These are phyloP conservation scores for Diaphora mendica DNA, from an alignment of 2,888 invertebrate species.

Conservation along the genomic window DNA sequence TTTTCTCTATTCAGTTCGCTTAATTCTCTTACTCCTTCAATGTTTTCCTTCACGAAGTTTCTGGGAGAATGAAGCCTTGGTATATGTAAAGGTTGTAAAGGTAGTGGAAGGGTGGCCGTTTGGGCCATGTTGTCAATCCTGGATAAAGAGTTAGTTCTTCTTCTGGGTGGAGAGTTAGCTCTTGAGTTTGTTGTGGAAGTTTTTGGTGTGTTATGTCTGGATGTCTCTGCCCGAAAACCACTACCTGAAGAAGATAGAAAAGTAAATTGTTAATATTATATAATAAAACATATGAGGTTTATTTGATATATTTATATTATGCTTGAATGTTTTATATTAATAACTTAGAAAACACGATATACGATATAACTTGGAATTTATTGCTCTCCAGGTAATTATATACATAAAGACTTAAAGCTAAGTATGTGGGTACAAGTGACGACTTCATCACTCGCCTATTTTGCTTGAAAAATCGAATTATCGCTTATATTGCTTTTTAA, in stretches of 20 bases:
- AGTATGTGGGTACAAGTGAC: no score
- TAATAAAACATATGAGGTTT: neutral
- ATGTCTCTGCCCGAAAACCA: constrained; percentile 84
- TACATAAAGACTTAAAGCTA: no score
- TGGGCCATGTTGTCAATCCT: constrained; percentile 80
- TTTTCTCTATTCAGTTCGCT: constrained; percentile 83
- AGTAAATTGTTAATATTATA: neutral
- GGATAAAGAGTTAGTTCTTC: constrained; percentile 77
- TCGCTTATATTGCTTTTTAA: no score
- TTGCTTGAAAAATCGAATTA: no score
- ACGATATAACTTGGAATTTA: no score
- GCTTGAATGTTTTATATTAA: no score
- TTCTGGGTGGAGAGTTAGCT: constrained; percentile 75
- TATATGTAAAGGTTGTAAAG: constrained; percentile 53
- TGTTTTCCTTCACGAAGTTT: constrained; percentile 82
- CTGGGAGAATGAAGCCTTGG: constrained; percentile 76
- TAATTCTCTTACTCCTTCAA: constrained; percentile 79
- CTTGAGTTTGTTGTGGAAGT: constrained; percentile 78
- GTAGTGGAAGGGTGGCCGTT: constrained; percentile 69
- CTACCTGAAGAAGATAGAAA: constrained; percentile 65
- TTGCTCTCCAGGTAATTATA: no score
- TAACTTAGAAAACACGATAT: no score
- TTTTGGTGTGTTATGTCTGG: constrained; percentile 85
- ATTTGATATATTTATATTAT: no score
- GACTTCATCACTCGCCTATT: no score